Conservation (phyloP, 2,113 vertebrate genomes). For the Prionailurus viverrinus region DNA sequence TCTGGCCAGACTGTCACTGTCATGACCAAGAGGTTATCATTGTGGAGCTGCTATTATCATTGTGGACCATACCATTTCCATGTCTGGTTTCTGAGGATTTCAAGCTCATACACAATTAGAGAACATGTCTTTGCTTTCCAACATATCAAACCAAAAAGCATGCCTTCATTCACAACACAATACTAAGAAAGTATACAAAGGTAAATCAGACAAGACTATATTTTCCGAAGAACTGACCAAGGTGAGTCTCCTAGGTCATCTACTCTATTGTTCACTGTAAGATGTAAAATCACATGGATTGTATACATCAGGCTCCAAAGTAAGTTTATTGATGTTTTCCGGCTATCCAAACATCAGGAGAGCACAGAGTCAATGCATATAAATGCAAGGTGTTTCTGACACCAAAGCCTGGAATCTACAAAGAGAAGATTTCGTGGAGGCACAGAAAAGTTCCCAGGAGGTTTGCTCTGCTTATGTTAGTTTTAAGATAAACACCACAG, state of each 20-base stretch:
- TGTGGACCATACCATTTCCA: neutral
- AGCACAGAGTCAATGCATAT: slow-evolving; percentile 84
- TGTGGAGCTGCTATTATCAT: neutral
- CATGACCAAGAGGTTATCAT: neutral
- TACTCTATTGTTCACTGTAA: slow-evolving; percentile 82
- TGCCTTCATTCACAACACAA: neutral
- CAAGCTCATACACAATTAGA: neutral
- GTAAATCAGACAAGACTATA: neutral
- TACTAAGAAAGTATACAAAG: neutral
- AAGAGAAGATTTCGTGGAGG: neutral
- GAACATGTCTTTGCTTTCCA: neutral
- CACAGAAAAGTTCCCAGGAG: neutral
- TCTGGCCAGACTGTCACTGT: slow-evolving; percentile 21
- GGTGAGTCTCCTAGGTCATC: slow-evolving; percentile 82
- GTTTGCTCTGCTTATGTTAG: neutral
- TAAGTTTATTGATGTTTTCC: slow-evolving; percentile 80
- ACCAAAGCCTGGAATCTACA: slow-evolving; percentile 86
- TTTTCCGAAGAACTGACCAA: slow-evolving; percentile 81
- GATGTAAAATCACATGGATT: slow-evolving; percentile 83
- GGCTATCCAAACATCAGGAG: slow-evolving; percentile 83
- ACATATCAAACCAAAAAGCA: neutral
- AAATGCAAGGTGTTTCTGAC: slow-evolving; percentile 79
- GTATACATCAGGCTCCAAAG: slow-evolving; percentile 82
- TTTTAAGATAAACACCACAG: slow-evolving; percentile 61
- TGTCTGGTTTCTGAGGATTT: slow-evolving; percentile 51